Base-by-base conservation (phyloP, 2,888 invertebrate genomes). In the Eupithecia vulgata region DNA sequence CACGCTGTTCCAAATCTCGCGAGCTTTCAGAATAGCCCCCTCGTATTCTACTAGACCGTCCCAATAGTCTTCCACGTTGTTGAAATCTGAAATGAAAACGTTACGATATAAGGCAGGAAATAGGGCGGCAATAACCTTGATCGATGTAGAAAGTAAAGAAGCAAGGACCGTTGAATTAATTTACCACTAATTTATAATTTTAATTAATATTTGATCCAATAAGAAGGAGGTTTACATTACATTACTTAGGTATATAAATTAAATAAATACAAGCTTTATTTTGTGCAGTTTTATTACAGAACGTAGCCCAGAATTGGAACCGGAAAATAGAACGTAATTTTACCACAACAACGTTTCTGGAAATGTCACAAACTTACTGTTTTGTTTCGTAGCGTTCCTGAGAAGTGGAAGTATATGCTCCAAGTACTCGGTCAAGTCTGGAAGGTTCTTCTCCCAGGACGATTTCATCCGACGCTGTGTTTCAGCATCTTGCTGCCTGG, bases 1-100 rank as follows among this genome's bases (percentile, higher is more conserved):
- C 12, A 95, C 90, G 75, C 94, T 91, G 72, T 90, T 90, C 95
- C 95, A 96, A 48, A 95, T 83, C 77, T 91, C 91, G n/a, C 95
- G 87, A 0, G 95, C 95, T 78, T 94, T 92, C 17, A 92, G 78
- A 70, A 95, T 91, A 0, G 91, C 95, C 13, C 94, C 93, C 82
- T 94, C 92, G 78, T 94, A 94, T 77, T 95, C 95, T 12, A 85
- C 90, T 15, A 95, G 81, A 59, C 88, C 90, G 81, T 95, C 95
- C 95, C 95, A 95, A 82, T 95, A 95, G 48, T 91, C 91, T 83
- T 94, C 93, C 0, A 93, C 91, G 40, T 89, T 86, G 68, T 88
- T 88, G 79, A 89, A 90, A 74, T 87, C 95, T 94, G 77, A 70
- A 76, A 75, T 64, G 72, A 61, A 37, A 40, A 17, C 0, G n/a